Evolutionary conservation across 1,140 invertebrate genomes (phyloP).

Genomic region (Meloidogyne hapla): DNA sequence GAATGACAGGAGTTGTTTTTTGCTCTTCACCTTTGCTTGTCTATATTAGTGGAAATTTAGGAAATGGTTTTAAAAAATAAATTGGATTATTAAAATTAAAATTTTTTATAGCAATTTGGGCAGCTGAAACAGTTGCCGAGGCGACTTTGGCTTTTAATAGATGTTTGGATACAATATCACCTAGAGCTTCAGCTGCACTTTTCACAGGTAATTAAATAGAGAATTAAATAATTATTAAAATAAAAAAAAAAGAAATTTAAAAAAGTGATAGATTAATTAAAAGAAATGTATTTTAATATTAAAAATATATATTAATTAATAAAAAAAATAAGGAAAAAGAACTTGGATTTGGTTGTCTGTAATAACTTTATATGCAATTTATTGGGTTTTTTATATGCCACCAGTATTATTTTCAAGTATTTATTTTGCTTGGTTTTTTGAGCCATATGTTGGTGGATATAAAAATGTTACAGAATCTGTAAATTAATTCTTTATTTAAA

Average conservation of each 20-base stretch:
- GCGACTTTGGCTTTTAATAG: constrained; percentile 8
- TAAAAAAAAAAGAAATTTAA: neutral
- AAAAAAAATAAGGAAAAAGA: neutral
- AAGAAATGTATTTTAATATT: too few species aligned
- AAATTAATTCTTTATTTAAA: neutral
- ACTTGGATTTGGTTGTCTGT: neutral
- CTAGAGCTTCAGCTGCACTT: neutral
- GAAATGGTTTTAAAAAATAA: neutral
- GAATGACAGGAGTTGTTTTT: neutral
- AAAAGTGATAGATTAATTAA: too few species aligned
- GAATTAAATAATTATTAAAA: neutral
- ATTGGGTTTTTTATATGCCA: constrained; percentile 22
- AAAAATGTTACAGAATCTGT: constrained; percentile 2
- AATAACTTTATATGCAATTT: constrained; percentile 8
- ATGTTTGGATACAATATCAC: constrained; percentile 1
- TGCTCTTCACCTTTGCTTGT: constrained; percentile 8
- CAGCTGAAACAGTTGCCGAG: constrained; percentile 9
- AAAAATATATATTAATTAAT: too few species aligned
- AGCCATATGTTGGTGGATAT: constrained; percentile 23
- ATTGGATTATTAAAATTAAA: neutral
- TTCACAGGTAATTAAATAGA: neutral
- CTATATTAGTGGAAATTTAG: neutral
- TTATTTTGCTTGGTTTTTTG: constrained; percentile 33
- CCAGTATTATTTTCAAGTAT: constrained; percentile 23
- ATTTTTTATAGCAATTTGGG: constrained; percentile 3